phyloP scores from a whole-genome alignment of 2,797 vertebrate species.

The Crocodylus rhombifer region DNA sequence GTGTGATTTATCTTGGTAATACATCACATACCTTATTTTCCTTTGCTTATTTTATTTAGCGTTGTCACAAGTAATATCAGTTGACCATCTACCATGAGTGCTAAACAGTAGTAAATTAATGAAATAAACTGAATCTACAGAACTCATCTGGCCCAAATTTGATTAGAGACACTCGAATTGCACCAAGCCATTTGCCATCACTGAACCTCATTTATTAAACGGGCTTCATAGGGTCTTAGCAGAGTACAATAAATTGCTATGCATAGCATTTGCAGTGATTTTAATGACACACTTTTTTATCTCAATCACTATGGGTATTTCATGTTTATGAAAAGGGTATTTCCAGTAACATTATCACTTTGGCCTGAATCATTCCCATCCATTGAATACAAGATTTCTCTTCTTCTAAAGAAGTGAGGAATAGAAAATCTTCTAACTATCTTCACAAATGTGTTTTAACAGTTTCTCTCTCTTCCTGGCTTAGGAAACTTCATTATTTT shows the following conservation, averaged over 20 bases:
- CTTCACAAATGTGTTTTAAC: neutral
- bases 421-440: neutral
- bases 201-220: slow-evolving; percentile 81
- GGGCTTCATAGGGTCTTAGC: slow-evolving; percentile 46
- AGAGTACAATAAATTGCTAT: slow-evolving; percentile 61
- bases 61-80: slow-evolving; percentile 88
- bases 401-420: neutral
- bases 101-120: slow-evolving; percentile 88
- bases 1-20: slow-evolving; percentile 88
- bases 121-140: slow-evolving; percentile 80
- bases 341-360: slow-evolving; percentile 39
- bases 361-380: neutral
- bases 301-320: slow-evolving; percentile 45
- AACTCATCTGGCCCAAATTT: slow-evolving; percentile 83
- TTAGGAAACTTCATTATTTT: neutral
- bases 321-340: slow-evolving; percentile 2
- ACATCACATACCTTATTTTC: slow-evolving; percentile 84
- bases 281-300: slow-evolving; percentile 73
- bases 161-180: slow-evolving; percentile 81
- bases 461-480: neutral
- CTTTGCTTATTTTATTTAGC: slow-evolving; percentile 87
- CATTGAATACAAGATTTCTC: neutral
- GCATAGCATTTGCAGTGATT: slow-evolving; percentile 60
- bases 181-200: slow-evolving; percentile 77
- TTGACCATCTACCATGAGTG: slow-evolving; percentile 80